Percentiles rank a stretch among this genome's conserved stretches.
These are phyloP conservation scores for Pogonomyrmex barbatus DNA, from an alignment of 1,140 invertebrate genomes.

Conservation along the genomic window DNA sequence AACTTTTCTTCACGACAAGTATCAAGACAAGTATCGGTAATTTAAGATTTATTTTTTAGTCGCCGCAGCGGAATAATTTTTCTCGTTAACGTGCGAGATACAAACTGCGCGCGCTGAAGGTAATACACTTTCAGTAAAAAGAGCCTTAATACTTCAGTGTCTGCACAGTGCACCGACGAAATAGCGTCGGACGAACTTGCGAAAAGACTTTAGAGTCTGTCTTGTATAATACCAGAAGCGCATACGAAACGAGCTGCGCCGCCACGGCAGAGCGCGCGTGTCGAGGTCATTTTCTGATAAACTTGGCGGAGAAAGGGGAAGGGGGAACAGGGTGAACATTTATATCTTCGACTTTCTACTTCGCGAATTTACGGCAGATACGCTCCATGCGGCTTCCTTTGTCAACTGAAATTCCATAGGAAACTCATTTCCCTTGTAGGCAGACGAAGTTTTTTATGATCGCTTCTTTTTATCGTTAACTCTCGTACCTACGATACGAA, in stretches of 20 bases:
- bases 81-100: conserved; percentile 4
- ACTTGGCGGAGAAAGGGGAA: conserved; percentile 35
- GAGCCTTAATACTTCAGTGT: conserved; percentile 11
- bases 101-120: background rate
- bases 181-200: conserved; percentile 36
- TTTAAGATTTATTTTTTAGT: background rate
- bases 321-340: conserved; percentile 5
- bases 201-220: conserved; percentile 32
- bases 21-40: background rate
- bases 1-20: no score
- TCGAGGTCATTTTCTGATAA: conserved; percentile 47
- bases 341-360: conserved; percentile 49
- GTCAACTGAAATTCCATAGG: conserved; percentile 29
- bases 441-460: conserved; percentile 51
- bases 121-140: conserved; percentile 24
- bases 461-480: conserved; percentile 25
- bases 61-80: background rate
- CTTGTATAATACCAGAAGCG: conserved; percentile 25
- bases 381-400: conserved; percentile 10
- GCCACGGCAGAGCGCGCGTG: background rate
- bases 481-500: background rate
- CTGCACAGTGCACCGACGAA: background rate
- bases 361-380: conserved; percentile 35
- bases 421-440: conserved; percentile 48
- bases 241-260: conserved; percentile 13